Base-by-base conservation (phyloP, 23 tunicate genomes). In the Ascidia mentula region DNA sequence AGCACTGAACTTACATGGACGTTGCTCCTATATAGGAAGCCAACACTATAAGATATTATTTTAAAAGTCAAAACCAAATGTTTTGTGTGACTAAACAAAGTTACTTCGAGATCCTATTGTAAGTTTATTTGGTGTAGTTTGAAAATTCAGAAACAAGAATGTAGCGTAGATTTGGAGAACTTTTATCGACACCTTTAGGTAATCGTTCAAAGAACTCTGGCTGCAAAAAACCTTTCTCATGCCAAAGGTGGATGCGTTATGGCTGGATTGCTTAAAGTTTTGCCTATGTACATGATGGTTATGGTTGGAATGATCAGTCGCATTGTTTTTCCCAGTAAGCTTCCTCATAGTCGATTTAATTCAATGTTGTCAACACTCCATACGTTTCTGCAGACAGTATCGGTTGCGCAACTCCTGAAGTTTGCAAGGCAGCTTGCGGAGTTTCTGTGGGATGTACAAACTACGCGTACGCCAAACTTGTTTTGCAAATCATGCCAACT, bases 241-340 rank as follows among this genome's bases (percentile, higher is more conserved):
- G 96, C 91, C 15, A 95, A 95, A 86, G 91, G 95, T 15, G 99
- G 99, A 45, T 95, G 99, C 60, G 92, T 95, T 24, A 53, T 86
- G 83, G 99, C 99, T 42, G 96, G 91, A 13, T 42, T 95, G 39
- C 24, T 95, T 15, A 95, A 95, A 74, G 69, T 95, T 45, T 35
- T 84, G 26, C 99, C 99, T 0, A 86, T 95, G 96, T 95, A 89
- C 82, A 85, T 95, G 96, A 95, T 95, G 91, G 90, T 95, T 22
- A 89, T 95, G 95, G 96, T 91, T 15, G 99, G 99, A 17, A 95
- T 95, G 99, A 86, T 89, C 72, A 91, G 97, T 69, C 45, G 97
- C 60, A 86, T 91, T 35, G 69, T 81, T 24, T 85, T 80, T 75
- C 86, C 96, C 46, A 80, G 96, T 90, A 53, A 38, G 88, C 71